A percentile compares a stretch with the other conserved stretches of the same genome.
Evolutionary conservation across 2,113 vertebrate genomes (phyloP).

Genomic region (Lanius collurio): DNA sequence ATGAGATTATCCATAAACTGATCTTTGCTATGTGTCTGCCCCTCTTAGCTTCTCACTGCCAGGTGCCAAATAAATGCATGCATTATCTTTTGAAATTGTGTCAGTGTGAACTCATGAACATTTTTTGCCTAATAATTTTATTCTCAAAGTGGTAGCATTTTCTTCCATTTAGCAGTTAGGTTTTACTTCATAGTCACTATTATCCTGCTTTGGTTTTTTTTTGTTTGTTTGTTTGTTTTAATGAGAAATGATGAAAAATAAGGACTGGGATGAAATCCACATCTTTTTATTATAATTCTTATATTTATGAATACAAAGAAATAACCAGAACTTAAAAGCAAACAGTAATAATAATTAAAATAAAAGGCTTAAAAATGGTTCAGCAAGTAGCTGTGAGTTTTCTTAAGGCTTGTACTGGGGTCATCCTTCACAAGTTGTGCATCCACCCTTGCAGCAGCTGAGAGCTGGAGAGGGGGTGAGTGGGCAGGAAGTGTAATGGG

Average conservation of each 20-base stretch:
- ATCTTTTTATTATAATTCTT: background rate
- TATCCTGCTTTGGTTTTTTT: background rate
- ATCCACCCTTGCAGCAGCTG: background rate
- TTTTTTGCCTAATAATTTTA: background rate
- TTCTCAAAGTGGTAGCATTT: background rate
- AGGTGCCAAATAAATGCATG: background rate
- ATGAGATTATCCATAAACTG: background rate
- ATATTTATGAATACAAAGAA: background rate
- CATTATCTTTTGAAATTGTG: background rate
- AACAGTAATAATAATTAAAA: background rate
- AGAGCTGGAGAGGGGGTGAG: background rate
- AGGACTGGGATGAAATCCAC: background rate
- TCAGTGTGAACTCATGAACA: background rate
- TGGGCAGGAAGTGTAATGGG: accelerated
- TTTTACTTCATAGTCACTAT: background rate
- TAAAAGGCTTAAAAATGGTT: background rate
- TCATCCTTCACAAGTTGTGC: background rate
- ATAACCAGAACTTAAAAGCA: background rate
- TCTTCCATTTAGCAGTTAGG: background rate
- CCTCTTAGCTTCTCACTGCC: background rate
- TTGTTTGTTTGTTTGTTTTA: too few relatives aligned
- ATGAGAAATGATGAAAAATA: background rate
- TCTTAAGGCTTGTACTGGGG: background rate
- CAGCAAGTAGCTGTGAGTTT: background rate
- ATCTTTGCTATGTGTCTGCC: background rate